These are phyloP conservation scores for Zoanthus gigantus DNA, from an alignment of 92 coral and sea anemone species.

Conservation along the genomic window DNA sequence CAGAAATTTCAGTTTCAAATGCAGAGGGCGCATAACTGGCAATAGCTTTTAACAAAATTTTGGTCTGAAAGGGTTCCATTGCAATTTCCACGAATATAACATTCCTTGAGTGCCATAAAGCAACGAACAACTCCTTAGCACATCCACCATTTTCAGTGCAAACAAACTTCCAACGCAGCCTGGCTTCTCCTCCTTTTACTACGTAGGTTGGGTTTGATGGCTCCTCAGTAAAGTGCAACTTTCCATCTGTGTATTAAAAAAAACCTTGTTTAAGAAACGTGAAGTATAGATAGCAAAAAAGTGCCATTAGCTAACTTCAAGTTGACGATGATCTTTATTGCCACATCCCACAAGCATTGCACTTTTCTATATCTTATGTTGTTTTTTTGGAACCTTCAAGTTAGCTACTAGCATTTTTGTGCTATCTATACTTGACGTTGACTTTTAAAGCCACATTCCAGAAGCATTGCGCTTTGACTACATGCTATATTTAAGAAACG, in stretches of 20 bases:
- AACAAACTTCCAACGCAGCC: background rate
- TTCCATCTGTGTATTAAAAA: background rate
- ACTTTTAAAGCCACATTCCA: too few species aligned
- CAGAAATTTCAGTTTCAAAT: background rate
- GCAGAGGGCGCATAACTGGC: background rate
- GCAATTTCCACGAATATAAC: background rate
- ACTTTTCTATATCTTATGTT: too few species aligned
- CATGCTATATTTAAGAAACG: too few species aligned
- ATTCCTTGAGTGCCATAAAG: slow-evolving; percentile 7
- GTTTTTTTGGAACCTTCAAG: too few species aligned
- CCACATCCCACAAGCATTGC: too few species aligned
- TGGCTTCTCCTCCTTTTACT: background rate
- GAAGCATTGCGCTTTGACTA: too few species aligned
- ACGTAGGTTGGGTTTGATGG: background rate
- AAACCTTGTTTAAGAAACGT: background rate
- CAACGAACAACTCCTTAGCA: background rate
- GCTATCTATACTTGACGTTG: too few species aligned
- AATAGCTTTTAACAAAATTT: background rate
- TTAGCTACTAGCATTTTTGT: too few species aligned
- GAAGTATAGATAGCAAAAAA: too few species aligned
- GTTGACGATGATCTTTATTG: too few species aligned
- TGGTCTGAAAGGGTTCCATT: background rate
- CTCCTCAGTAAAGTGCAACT: background rate
- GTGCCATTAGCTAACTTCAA: too few species aligned
- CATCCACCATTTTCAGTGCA: background rate